phyloP scores from a whole-genome alignment of 1,140 invertebrate genomes.

The Calephelis nemesis region DNA sequence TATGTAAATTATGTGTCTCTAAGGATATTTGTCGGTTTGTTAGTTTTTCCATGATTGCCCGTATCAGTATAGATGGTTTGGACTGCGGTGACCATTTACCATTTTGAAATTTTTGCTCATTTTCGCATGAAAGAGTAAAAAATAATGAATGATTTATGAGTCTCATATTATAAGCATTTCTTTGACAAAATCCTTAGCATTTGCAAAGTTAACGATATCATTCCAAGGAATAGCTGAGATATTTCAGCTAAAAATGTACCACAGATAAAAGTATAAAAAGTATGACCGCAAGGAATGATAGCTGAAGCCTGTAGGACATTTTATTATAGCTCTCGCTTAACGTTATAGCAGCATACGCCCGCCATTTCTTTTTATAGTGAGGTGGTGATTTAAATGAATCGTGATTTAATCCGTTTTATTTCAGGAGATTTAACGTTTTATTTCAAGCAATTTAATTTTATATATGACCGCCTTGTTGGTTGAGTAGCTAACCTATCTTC shows the following conservation, averaged over 20 bases:
- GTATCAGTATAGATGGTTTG: too few relatives aligned
- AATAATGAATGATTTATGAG: too few relatives aligned
- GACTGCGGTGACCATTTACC: too few relatives aligned
- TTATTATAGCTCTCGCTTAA: slow-evolving; percentile 10
- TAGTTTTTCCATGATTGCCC: too few relatives aligned
- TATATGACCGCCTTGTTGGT: too few relatives aligned
- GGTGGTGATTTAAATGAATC: slow-evolving; percentile 14
- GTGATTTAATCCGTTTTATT: slow-evolving; percentile 12
- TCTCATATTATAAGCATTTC: not conserved
- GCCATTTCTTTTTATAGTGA: slow-evolving; percentile 8
- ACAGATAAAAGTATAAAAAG: slow-evolving; percentile 13
- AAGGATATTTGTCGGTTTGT: too few relatives aligned
- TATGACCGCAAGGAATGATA: slow-evolving; percentile 9
- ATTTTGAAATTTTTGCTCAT: too few relatives aligned
- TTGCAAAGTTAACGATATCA: slow-evolving; percentile 10
- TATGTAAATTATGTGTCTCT: too few relatives aligned
- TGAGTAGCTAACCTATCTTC: too few relatives aligned
- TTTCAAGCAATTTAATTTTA: not conserved
- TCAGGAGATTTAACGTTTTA: not conserved
- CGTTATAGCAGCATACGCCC: slow-evolving; percentile 3
- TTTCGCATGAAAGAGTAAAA: too few relatives aligned
- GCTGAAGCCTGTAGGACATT: slow-evolving; percentile 11
- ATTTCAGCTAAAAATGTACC: slow-evolving; percentile 8
- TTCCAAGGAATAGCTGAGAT: slow-evolving; percentile 12
- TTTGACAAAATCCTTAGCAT: not conserved